Conservation (phyloP, 1,140 invertebrate species). For the Chironomus tepperi region DNA sequence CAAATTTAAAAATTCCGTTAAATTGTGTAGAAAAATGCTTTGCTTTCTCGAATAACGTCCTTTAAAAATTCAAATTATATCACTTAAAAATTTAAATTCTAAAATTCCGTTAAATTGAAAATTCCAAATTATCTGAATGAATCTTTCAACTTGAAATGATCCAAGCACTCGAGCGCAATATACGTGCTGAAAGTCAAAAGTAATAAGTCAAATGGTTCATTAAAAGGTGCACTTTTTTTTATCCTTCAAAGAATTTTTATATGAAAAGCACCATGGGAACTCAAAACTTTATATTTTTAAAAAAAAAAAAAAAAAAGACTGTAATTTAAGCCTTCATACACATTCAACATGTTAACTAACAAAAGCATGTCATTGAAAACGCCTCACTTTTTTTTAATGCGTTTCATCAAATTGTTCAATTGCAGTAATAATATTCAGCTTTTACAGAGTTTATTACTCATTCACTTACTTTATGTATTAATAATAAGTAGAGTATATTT, state of each 20-base stretch:
- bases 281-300: not conserved
- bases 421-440: not conserved
- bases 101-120: not conserved
- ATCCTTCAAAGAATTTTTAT: not conserved
- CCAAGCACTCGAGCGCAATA: not conserved
- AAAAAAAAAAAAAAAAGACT: not conserved
- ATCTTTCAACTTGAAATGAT: not conserved
- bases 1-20: no score
- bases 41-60: no score
- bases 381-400: slow-evolving; percentile 20
- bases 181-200: not conserved
- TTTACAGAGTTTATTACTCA: no score
- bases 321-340: not conserved
- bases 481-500: no score
- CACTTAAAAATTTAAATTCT: not conserved
- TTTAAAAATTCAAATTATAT: no score
- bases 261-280: not conserved
- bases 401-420: slow-evolving; percentile 16
- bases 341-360: not conserved
- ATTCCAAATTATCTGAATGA: no score
- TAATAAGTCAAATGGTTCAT: not conserved
- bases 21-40: no score
- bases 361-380: slow-evolving; percentile 9
- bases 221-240: no score
- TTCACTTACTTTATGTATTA: no score